A percentile compares a stretch with the other conserved stretches of the same genome.
Evolutionary conservation across 2,797 vertebrate genomes (phyloP).

Genomic region (Gambusia yucatana): DNA sequence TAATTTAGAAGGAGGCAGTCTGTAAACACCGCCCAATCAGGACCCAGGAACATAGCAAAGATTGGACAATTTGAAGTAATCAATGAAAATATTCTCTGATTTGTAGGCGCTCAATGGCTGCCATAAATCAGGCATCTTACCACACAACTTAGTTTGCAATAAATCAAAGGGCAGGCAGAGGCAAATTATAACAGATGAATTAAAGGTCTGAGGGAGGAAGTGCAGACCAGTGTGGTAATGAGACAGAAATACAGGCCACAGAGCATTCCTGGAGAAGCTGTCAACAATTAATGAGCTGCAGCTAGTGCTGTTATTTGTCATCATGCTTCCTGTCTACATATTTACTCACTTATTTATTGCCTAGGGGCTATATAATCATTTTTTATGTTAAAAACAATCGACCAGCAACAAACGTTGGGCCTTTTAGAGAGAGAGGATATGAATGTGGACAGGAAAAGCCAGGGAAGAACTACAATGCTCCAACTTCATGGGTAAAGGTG

Average conservation of each 20-base stretch:
- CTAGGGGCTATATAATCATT: slow-evolving; percentile 83
- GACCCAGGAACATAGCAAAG: slow-evolving; percentile 93
- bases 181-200: slow-evolving; percentile 95
- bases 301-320: slow-evolving; percentile 79
- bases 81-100: slow-evolving; percentile 93
- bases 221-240: slow-evolving; percentile 85
- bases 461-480: slow-evolving; percentile 2
- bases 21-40: slow-evolving; percentile 98
- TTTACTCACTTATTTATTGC: slow-evolving; percentile 84
- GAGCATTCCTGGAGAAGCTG: slow-evolving; percentile 79
- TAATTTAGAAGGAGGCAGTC: slow-evolving; percentile 95
- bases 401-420: slow-evolving; percentile 41
- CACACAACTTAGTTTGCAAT: slow-evolving; percentile 91
- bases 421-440: slow-evolving; percentile 35
- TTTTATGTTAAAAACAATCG: slow-evolving; percentile 74
- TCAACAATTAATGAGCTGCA: slow-evolving; percentile 85
- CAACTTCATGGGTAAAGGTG: slow-evolving; percentile 19
- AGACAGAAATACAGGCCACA: slow-evolving; percentile 88
- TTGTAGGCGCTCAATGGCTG: slow-evolving; percentile 86
- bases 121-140: slow-evolving; percentile 94
- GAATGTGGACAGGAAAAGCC: slow-evolving; percentile 17
- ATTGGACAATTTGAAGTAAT: slow-evolving; percentile 99
- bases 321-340: slow-evolving; percentile 81
- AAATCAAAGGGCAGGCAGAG: slow-evolving; percentile 94
- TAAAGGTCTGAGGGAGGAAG: slow-evolving; percentile 89